A percentile compares a stretch with the other conserved stretches of the same genome.
Conservation (phyloP, 2,113 vertebrate genomes). For the Corythoichthys haematopterus region DNA sequence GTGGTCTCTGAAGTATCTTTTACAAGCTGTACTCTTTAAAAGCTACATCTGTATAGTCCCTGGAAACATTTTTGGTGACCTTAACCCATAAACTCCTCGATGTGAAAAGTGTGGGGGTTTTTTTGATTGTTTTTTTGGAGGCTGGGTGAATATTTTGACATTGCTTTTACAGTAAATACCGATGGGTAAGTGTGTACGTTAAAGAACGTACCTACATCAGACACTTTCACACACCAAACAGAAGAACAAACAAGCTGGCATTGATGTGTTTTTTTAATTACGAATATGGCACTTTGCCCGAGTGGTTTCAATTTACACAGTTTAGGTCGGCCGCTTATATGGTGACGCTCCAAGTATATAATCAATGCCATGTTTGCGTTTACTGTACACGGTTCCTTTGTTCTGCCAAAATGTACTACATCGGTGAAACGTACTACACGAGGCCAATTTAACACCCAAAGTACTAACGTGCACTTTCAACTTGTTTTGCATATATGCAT, state of each 20-base stretch:
- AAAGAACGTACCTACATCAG: slow-evolving; percentile 22
- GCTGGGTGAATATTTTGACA: slow-evolving; percentile 25
- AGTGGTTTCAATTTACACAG: background rate
- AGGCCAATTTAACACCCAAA: too few species aligned
- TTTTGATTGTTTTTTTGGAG: slow-evolving; percentile 25
- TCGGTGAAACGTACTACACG: too few species aligned
- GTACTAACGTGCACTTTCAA: too few species aligned
- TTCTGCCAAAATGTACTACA: too few species aligned
- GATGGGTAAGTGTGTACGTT: slow-evolving; percentile 14
- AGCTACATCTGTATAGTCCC: slow-evolving; percentile 60
- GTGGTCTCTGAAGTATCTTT: slow-evolving; percentile 63
- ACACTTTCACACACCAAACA: slow-evolving; percentile 44
- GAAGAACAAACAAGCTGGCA: slow-evolving; percentile 27
- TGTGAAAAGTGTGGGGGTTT: background rate
- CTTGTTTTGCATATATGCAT: too few species aligned
- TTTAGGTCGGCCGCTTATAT: slow-evolving; percentile 3
- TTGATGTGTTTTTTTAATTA: slow-evolving; percentile 25
- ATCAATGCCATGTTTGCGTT: too few species aligned
- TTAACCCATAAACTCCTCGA: slow-evolving; percentile 52
- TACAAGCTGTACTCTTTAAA: slow-evolving; percentile 66
- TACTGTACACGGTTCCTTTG: too few species aligned
- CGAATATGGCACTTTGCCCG: background rate
- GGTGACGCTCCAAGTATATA: too few species aligned
- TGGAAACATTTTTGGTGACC: slow-evolving; percentile 61
- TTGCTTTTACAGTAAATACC: slow-evolving; percentile 10